Evolutionary conservation across 2,797 vertebrate species (phyloP).

Genomic region (Todus mexicanus): DNA sequence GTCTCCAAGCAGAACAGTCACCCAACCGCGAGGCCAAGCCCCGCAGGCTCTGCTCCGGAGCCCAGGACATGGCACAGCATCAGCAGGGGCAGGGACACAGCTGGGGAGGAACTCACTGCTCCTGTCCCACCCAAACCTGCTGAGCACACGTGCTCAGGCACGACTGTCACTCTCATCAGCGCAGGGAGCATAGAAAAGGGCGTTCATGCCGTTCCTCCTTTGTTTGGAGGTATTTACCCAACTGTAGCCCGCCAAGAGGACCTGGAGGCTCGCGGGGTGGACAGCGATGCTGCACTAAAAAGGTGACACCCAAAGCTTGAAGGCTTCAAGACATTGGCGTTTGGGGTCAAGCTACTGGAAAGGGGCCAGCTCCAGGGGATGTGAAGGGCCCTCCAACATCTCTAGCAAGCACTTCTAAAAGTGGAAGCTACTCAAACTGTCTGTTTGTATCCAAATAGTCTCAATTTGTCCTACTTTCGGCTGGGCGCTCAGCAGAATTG

Average conservation of each 20-base stretch:
- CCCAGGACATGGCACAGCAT: neutral
- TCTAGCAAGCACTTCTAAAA: neutral
- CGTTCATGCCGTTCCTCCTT: neutral
- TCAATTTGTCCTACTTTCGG: neutral
- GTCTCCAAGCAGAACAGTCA: neutral
- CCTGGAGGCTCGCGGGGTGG: neutral
- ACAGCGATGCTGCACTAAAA: neutral
- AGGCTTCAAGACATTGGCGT: fast-evolving
- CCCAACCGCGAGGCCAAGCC: fast-evolving
- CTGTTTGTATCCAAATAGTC: neutral
- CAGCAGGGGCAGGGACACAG: neutral
- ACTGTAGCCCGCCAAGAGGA: neutral
- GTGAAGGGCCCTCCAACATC: neutral
- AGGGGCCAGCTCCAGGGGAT: fast-evolving
- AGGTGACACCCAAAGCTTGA: neutral
- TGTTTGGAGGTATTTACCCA: neutral
- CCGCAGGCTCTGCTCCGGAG: neutral
- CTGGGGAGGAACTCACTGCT: neutral
- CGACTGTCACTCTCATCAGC: neutral
- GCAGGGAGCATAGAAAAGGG: neutral
- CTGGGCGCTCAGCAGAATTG: neutral
- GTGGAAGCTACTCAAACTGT: neutral
- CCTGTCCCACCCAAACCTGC: neutral
- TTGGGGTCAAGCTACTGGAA: neutral
- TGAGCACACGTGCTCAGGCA: neutral